Evolutionary conservation across 2,888 invertebrate species (phyloP).

Genomic region (Tuta absoluta): DNA sequence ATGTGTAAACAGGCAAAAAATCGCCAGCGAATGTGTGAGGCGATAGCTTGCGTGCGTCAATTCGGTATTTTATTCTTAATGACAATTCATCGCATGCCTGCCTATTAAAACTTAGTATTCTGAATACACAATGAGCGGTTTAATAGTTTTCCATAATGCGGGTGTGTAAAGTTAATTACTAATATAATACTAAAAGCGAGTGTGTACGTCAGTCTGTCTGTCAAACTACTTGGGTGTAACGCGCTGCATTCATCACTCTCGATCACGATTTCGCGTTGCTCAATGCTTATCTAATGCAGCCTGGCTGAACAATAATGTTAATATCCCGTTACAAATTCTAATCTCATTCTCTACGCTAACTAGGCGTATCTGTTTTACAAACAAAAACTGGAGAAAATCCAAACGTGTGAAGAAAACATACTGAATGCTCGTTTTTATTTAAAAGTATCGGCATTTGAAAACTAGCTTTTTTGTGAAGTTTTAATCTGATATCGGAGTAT

Average conservation of each 20-base stretch:
- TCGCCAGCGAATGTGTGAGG: constrained; percentile 60
- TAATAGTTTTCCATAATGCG: constrained; percentile 67
- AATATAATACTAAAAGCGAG: constrained; percentile 46
- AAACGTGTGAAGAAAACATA: not conserved
- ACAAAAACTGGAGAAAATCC: not conserved
- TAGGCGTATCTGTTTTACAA: not conserved
- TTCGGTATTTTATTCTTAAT: constrained; percentile 67
- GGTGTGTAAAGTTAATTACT: constrained; percentile 58
- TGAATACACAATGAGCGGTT: constrained; percentile 64
- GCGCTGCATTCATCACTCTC: constrained; percentile 55
- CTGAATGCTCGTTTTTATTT: not conserved
- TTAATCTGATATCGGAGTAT: too few species aligned
- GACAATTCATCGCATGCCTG: constrained; percentile 67
- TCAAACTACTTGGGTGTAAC: constrained; percentile 50
- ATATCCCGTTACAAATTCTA: constrained; percentile 17
- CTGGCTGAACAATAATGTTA: not conserved
- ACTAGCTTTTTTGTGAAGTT: not conserved
- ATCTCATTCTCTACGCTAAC: not conserved
- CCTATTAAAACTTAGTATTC: constrained; percentile 65
- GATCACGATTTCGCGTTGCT: constrained; percentile 42
- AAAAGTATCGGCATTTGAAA: not conserved
- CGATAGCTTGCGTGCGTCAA: constrained; percentile 67
- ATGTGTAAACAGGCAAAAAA: constrained; percentile 40
- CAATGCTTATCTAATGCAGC: constrained; percentile 30
- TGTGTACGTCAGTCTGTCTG: constrained; percentile 52